Base-by-base conservation (phyloP, 2,113 vertebrate genomes). In the Nothobranchius furzeri region DNA sequence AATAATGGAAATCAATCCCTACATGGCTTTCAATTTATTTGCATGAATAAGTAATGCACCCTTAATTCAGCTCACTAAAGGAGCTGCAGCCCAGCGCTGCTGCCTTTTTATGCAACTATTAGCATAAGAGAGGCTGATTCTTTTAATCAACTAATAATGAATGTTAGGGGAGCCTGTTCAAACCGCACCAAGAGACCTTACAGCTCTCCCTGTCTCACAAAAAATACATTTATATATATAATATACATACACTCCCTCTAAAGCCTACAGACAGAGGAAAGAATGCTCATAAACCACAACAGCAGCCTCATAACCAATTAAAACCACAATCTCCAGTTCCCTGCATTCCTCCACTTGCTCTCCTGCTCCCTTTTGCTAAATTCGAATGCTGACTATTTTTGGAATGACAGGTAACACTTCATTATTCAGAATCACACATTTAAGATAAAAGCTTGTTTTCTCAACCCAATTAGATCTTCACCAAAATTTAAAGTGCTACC, bases 121-220 rank as follows among this genome's bases (percentile, higher is more conserved):
- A 87, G 85, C 90, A 90, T 89, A 91, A 88, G 78, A 89, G 82
- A 82, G 76, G 87, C 87, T 78, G 70, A 85, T 85, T 89, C 70
- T 81, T 89, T 93, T 90, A 90, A 93, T 91, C 85, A 87, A 70
- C 78, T 89, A 85, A 90, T 91, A 89, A 90, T 89, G 82, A 85
- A 88, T 86, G 87, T 87, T 89, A 76, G 55, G 81, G 87, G 89
- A 88, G 79, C 81, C 76, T 87, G 85, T 91, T 91, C 74, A 89
- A 78, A 83, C 85, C 20, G 75, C 66, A 79, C 87, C 81, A 70
- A 57, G 86, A 92, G 88, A 90, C 83, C 73, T 54, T 67, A 63
- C 65, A 63, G 45, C 48, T 12, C 66, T 12, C 66, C 43, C 65
- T 36, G 59, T 25, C 68, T 50, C n/a, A n/a, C 47, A 15, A 30